Conservation (phyloP, 2,888 invertebrate species). For the Tetranychus truncatus region DNA sequence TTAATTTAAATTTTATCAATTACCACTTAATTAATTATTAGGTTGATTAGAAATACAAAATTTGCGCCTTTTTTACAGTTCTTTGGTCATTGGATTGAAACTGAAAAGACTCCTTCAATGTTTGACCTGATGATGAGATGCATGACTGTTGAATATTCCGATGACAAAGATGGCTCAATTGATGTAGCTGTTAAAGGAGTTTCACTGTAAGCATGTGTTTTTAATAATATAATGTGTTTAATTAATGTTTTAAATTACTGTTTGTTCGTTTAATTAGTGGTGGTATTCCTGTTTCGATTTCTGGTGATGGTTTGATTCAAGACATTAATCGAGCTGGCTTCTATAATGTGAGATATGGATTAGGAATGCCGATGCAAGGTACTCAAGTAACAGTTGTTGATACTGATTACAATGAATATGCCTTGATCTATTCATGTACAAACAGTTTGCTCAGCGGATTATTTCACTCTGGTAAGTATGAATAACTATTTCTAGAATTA, state of each 20-base stretch:
- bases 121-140: slow-evolving; percentile 23
- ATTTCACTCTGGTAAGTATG: slow-evolving; percentile 22
- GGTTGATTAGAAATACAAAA: not conserved
- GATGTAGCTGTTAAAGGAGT: slow-evolving; percentile 21
- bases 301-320: slow-evolving; percentile 23
- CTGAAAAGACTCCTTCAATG: slow-evolving; percentile 21
- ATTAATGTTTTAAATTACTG: not conserved
- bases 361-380: slow-evolving; percentile 23
- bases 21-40: not conserved
- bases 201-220: slow-evolving; percentile 15
- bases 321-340: slow-evolving; percentile 18
- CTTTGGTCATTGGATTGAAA: slow-evolving; percentile 23
- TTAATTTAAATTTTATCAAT: not conserved
- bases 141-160: slow-evolving; percentile 20
- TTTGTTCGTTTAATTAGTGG: slow-evolving; percentile 12
- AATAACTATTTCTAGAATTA: not conserved
- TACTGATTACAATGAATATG: slow-evolving; percentile 22
- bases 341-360: slow-evolving; percentile 22
- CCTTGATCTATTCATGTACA: slow-evolving; percentile 22
- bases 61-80: slow-evolving; percentile 16
- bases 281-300: slow-evolving; percentile 22
- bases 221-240: no score
- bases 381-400: slow-evolving; percentile 20
- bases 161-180: slow-evolving; percentile 22
- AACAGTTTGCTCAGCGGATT: slow-evolving; percentile 23